These are phyloP conservation scores for Leptarthrus brevirostris DNA, from an alignment of 2,888 invertebrate genomes.

Conservation along the genomic window DNA sequence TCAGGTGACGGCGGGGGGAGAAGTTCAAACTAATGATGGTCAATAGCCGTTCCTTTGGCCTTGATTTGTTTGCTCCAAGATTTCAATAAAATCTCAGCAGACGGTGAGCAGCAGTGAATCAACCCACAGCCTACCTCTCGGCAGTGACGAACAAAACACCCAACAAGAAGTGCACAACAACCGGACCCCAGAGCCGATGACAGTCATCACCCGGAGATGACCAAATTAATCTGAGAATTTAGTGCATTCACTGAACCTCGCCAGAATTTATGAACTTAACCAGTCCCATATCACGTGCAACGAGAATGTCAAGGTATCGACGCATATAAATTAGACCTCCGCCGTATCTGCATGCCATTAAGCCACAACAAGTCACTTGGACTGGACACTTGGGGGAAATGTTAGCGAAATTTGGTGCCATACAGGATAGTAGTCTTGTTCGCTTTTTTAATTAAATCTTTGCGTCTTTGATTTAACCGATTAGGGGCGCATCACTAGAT, in stretches of 20 bases:
- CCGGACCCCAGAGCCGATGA: slow-evolving; percentile 4
- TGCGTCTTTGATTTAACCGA: no score
- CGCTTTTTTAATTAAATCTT: no score
- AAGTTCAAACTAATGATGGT: slow-evolving; percentile 11
- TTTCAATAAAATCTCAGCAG: slow-evolving; percentile 5
- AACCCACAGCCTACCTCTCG: background rate
- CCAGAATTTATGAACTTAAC: slow-evolving; percentile 30
- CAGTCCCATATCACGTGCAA: slow-evolving; percentile 26
- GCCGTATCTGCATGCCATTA: slow-evolving; percentile 37
- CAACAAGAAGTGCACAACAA: slow-evolving; percentile 3
- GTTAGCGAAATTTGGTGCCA: background rate
- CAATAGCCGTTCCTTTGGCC: slow-evolving; percentile 31
- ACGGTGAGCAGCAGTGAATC: background rate
- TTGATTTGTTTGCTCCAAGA: slow-evolving; percentile 38
- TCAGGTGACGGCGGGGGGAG: background rate
- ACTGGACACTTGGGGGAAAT: slow-evolving; percentile 6
- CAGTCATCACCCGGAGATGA: slow-evolving; percentile 38
- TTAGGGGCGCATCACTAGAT: no score
- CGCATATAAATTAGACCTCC: slow-evolving; percentile 42
- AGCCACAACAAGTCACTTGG: slow-evolving; percentile 23
- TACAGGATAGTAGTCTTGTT: no score
- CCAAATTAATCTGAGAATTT: slow-evolving; percentile 41
- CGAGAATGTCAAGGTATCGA: slow-evolving; percentile 24
- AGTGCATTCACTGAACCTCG: slow-evolving; percentile 25
- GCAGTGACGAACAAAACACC: slow-evolving; percentile 9